Base-by-base conservation (phyloP, 2,888 invertebrate species). In the Biston betularia region DNA sequence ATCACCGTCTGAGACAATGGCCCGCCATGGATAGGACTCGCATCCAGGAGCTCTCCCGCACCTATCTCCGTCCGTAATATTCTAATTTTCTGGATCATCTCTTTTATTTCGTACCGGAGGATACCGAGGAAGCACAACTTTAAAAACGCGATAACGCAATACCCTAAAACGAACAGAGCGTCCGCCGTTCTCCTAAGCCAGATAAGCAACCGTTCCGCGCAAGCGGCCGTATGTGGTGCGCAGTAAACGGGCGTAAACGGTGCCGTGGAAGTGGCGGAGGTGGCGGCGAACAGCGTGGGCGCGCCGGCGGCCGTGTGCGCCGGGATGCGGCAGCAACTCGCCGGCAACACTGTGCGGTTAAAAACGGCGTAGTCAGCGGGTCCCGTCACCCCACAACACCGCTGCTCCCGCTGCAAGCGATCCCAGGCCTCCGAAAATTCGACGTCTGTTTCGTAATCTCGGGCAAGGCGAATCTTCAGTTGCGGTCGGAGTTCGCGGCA, bases 41-140 rank as follows among this genome's bases (percentile, higher is more conserved):
- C 85, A 50, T 93, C 93, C 34, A 92, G 79, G 48, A 94, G 84
- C 79, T 94, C 94, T 2, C 93, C 92, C 49, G 94, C 92, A 54
- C 95, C 95, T 73, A 95, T 87, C 82, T 97, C 96, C 68, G 95
- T 95, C 79, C 95, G 95, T 71, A 98, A 93, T 85, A 98, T 95
- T 82, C 96, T 96, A 85, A 98, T 98, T 93, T 98, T 98, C 88
- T 97, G 97, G 83, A 98, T 97, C 98, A 98, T 98, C 89, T 98
- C 98, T 75, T 96, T 95, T 83, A 97, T 97, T 94, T 97, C 97
- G 93, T 97, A 97, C 69, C 97, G 95, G 78, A 97, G 94, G 79
- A 97, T 97, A 70, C 97, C 97, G 74, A 97, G 95, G 95, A 98
- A 98, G 94, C 97, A 97, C 89, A 97, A 94, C 92, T 98, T 98